phyloP scores from a whole-genome alignment of 2,113 vertebrate genomes.

The Melanostigma gelatinosum region DNA sequence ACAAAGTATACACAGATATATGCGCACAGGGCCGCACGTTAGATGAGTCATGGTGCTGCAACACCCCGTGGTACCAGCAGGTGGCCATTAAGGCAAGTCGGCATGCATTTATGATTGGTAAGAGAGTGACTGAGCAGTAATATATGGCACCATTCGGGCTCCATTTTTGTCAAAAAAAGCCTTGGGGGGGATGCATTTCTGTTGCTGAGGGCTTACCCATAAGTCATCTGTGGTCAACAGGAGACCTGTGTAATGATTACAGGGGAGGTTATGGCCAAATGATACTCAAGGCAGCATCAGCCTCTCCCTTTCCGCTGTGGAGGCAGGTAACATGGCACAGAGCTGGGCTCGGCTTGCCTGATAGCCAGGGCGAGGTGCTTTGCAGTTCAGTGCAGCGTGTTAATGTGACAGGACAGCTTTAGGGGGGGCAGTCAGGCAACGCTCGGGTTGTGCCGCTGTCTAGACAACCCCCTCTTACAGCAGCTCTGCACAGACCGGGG shows the following conservation, averaged over 20 bases:
- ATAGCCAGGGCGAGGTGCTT: conserved; percentile 48
- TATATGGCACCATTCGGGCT: conserved; percentile 8
- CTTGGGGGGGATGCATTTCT: background rate
- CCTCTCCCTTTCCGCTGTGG: background rate
- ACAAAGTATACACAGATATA: conserved; percentile 25
- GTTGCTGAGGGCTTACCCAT: conserved; percentile 1
- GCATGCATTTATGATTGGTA: conserved; percentile 1
- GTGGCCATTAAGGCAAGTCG: conserved; percentile 42
- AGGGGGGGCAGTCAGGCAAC: conserved; percentile 60
- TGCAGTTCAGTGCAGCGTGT: conserved; percentile 68
- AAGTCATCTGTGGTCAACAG: background rate
- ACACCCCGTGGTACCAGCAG: conserved; percentile 49
- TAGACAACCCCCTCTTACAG: conserved; percentile 66
- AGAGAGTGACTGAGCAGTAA: conserved; percentile 12
- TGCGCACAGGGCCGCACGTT: conserved; percentile 1
- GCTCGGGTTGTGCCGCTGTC: conserved; percentile 65
- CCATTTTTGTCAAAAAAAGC: conserved; percentile 15
- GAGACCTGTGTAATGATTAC: background rate
- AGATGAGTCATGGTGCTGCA: conserved; percentile 57
- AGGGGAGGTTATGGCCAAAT: conserved; percentile 4
- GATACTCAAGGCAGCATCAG: conserved; percentile 5
- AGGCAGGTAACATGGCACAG: conserved; percentile 33
- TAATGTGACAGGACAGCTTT: conserved; percentile 79
- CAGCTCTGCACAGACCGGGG: conserved; percentile 51
- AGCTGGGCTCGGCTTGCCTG: conserved; percentile 34